Evolutionary conservation across 2,888 invertebrate species (phyloP).

Genomic region (Slavum lentiscoides): DNA sequence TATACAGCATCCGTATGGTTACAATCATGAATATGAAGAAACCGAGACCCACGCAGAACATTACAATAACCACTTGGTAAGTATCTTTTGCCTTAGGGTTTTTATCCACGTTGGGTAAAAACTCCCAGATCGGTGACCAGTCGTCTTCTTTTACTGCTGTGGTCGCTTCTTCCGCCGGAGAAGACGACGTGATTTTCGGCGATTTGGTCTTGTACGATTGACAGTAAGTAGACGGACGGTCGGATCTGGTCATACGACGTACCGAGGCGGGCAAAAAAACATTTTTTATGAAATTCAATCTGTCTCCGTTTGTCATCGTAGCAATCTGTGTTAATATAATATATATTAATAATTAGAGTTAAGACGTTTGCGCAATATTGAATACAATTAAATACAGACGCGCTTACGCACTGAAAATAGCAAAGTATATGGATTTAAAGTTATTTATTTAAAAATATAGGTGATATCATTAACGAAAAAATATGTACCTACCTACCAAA

Average conservation of each 20-base stretch:
- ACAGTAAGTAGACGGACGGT: neutral
- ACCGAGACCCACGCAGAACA: conserved; percentile 38
- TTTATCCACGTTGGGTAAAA: conserved; percentile 43
- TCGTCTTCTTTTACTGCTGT: conserved; percentile 18
- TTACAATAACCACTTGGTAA: conserved; percentile 14
- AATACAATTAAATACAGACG: too few relatives aligned
- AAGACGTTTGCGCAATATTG: too few relatives aligned
- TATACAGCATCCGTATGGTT: conserved; percentile 42
- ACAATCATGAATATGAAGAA: conserved; percentile 50
- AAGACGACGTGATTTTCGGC: neutral
- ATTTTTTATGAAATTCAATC: conserved; percentile 39
- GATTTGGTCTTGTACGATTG: conserved; percentile 11
- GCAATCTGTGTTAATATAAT: conserved; percentile 16
- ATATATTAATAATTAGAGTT: too few relatives aligned
- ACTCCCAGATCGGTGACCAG: conserved; percentile 50
- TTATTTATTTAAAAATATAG: too few relatives aligned
- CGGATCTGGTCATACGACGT: neutral
- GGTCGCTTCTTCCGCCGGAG: neutral
- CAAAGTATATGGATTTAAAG: too few relatives aligned
- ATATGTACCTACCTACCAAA: too few relatives aligned
- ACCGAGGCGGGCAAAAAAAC: conserved; percentile 20
- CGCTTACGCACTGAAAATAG: too few relatives aligned
- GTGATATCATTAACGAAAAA: too few relatives aligned
- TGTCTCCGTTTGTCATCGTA: conserved; percentile 30
- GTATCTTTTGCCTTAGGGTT: conserved; percentile 15